Evolutionary conservation across 2,797 vertebrate species (phyloP), one percentile per base, ranked within the genome.

Genomic region (Margarornis squamiger): DNA sequence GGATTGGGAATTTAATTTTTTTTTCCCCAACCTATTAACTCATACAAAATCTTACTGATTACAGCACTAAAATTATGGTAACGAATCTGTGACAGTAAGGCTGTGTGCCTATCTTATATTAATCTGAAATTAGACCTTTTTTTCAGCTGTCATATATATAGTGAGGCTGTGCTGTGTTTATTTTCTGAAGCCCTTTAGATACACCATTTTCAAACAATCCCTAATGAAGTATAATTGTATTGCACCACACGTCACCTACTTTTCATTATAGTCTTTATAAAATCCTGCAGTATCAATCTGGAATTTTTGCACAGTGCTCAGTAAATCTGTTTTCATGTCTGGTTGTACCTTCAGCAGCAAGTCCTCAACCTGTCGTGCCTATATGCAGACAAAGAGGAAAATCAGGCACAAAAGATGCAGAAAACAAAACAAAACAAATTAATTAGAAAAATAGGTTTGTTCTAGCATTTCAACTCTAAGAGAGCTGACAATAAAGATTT

Each of bases 291-390:
- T 87, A 59, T 96, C 76, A 45, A 38, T 95, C 76, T 98, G 98
- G 92, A 98, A 98, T 63, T 72, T 95, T 94, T 98, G 86, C 79
- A 98, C 97, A 26, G 84, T 90, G 48, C 87, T 90, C 77, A 98
- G 94, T 92, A 99, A 97, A 95, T 98, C 98, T 7, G 94, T 85
- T 95, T 98, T 99, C 98, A 99, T 98, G 46, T 78, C 92, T 54
- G 98, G 97, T 36, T 99, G 98, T 81, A 98, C 91, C 86, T 96
- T 97, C 75, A 98, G 97, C 39, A 99, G 98, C 41, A 98, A 97
- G 75, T 98, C 97, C 95, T 99, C 98, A 70, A 97, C 98, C 94
- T 98, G 97, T 54, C 93, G 84, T 79, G 98, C 98, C 98, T 99
- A 95, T 5, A 89, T 36, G 77, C 24, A 95, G 23, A 84, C 34